phyloP scores from a whole-genome alignment of 2,113 vertebrate species.

The Paralichthys olivaceus region DNA sequence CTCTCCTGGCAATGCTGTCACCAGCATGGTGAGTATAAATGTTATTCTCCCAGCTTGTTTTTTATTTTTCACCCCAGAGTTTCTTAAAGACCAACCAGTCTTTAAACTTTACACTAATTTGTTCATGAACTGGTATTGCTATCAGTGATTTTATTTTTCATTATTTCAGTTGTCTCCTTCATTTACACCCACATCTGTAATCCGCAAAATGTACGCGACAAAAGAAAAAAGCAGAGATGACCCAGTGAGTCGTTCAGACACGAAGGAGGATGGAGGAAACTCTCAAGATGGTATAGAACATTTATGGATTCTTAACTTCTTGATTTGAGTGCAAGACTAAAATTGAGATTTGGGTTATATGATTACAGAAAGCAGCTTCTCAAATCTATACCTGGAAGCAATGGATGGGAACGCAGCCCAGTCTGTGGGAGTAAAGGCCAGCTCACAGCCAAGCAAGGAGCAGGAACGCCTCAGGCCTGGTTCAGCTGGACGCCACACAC shows the following conservation, averaged over 20 bases:
- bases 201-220: slow-evolving; percentile 98
- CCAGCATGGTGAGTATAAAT: slow-evolving; percentile 92
- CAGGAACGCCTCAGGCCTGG: slow-evolving; percentile 88
- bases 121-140: background rate
- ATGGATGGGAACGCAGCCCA: slow-evolving; percentile 85
- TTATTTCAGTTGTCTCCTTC: slow-evolving; percentile 91
- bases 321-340: background rate
- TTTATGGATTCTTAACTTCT: background rate
- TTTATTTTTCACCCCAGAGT: background rate
- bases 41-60: background rate
- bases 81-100: background rate
- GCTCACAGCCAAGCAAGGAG: slow-evolving; percentile 87
- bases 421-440: slow-evolving; percentile 80
- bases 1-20: slow-evolving; percentile 90
- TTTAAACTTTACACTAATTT: background rate
- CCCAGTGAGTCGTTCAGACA: slow-evolving; percentile 80
- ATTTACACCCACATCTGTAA: slow-evolving; percentile 98
- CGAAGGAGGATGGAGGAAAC: slow-evolving; percentile 85
- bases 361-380: slow-evolving; percentile 73
- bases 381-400: slow-evolving; percentile 82
- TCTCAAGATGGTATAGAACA: slow-evolving; percentile 86
- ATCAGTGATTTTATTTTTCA: background rate
- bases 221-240: slow-evolving; percentile 97
- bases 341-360: slow-evolving; percentile 4
- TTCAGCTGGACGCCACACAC: slow-evolving; percentile 87